phyloP scores from a whole-genome alignment of 2,797 vertebrate species.

The Arctocebus calabarensis region DNA sequence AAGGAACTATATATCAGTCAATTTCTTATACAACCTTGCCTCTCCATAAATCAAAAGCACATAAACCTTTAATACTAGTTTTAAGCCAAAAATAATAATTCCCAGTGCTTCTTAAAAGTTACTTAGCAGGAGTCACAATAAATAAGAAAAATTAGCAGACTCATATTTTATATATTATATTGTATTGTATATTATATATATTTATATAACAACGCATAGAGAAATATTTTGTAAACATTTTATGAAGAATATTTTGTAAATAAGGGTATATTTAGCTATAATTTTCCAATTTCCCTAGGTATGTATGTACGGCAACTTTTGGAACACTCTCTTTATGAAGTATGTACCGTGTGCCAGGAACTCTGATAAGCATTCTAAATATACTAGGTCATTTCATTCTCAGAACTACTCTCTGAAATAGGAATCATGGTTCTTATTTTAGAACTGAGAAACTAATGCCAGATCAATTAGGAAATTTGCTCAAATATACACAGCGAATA shows the following conservation, averaged over 20 bases:
- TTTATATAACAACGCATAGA: too few relatives aligned
- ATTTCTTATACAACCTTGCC: background rate
- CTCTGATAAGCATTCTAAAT: background rate
- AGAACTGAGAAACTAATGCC: slow-evolving; percentile 6
- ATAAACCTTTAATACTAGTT: slow-evolving; percentile 2
- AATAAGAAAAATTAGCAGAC: too few relatives aligned
- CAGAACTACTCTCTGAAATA: background rate
- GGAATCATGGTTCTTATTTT: background rate
- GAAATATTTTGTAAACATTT: too few relatives aligned
- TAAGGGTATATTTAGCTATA: too few relatives aligned
- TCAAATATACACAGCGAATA: background rate
- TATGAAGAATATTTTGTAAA: too few relatives aligned
- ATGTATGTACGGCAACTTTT: too few relatives aligned
- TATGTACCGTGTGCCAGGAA: background rate
- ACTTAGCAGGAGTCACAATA: background rate
- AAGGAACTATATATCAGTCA: background rate
- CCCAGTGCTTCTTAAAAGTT: background rate
- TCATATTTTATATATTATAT: too few relatives aligned
- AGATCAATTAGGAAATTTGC: background rate
- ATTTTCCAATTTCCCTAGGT: too few relatives aligned
- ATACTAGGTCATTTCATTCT: background rate
- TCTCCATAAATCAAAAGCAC: background rate
- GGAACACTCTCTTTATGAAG: background rate
- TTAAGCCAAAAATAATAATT: background rate
- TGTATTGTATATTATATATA: too few relatives aligned